Conservation (phyloP, 2,113 vertebrate genomes). For the Machaerirhynchus nigripectus region DNA sequence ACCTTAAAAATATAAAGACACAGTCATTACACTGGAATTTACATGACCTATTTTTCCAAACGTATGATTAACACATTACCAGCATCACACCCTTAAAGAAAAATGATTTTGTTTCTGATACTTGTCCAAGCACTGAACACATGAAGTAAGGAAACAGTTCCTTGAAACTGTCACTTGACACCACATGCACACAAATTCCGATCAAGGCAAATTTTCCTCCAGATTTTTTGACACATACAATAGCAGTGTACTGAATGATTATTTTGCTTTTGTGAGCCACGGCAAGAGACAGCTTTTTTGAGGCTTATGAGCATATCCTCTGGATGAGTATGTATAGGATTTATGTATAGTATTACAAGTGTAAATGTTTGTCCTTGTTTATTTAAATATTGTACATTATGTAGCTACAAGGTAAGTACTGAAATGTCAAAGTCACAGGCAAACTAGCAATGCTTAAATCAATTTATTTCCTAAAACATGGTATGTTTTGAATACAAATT, state of each 20-base stretch:
- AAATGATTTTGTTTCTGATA: conserved; percentile 42
- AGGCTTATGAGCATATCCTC: background rate
- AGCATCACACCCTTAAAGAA: conserved; percentile 39
- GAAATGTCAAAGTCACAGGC: background rate
- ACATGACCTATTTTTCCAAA: conserved; percentile 54
- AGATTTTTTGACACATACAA: background rate
- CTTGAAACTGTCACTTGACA: background rate
- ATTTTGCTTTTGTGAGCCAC: background rate
- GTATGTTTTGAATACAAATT: background rate
- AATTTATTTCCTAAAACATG: background rate
- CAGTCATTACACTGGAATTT: conserved; percentile 46
- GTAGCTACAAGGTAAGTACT: background rate
- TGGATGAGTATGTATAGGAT: background rate
- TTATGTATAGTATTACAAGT: background rate
- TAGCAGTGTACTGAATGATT: background rate
- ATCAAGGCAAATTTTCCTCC: conserved; percentile 9
- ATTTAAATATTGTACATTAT: background rate
- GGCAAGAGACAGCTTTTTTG: background rate
- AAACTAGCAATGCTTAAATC: background rate
- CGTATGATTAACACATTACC: conserved; percentile 15
- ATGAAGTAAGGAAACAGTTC: background rate
- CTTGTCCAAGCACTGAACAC: conserved; percentile 43
- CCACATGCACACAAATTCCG: background rate
- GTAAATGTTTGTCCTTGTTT: background rate
- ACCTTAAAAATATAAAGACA: conserved; percentile 29